Evolutionary conservation across 2,113 vertebrate genomes (phyloP), one percentile per base, ranked within the genome.

Genomic region (Triplophysa tibetana): DNA sequence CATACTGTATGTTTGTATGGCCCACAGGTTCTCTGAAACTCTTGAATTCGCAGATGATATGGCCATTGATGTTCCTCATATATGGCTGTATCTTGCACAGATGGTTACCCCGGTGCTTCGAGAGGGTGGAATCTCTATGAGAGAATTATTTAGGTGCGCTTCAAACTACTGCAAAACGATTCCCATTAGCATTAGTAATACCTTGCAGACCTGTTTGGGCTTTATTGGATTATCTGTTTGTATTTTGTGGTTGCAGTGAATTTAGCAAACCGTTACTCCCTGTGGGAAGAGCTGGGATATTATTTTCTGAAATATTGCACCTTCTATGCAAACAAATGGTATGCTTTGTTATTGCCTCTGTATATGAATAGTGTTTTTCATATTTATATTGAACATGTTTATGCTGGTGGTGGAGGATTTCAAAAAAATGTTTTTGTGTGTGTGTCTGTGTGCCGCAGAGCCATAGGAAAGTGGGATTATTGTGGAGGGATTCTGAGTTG

Each of bases 241-340:
- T 70, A 62, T 63, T 5, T 84, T 43, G 80, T 82, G 74, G 87
- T 87, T 87, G 77, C 91, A 99, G 98, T 95, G 97, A 98, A 95
- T 95, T 98, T 95, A 96, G 95, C 90, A 99, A 98, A 95, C 95
- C 95, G 87, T 96, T 99, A 91, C 95, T 98, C 95, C 95, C 96
- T 94, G 96, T 96, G 89, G 95, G 95, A 96, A 98, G 95, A 97
- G 96, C 96, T 76, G 95, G 96, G 79, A 86, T 96, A 92, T 94
- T 99, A 92, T 93, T 99, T 91, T 96, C 98, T 91, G 95, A 99
- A 97, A 96, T 99, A 93, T 91, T 99, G 95, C 97, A 97, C 96
- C 95, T 98, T 95, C 96, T 99, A 97, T 99, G 98, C 97, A 99
- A 97, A 96, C 96, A 98, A 93, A 98, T 97, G 98, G 98, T 99